A percentile compares a stretch with the other conserved stretches of the same genome.
These are phyloP conservation scores for Eledona agricola DNA, from an alignment of 2,888 invertebrate species.

Conservation along the genomic window DNA sequence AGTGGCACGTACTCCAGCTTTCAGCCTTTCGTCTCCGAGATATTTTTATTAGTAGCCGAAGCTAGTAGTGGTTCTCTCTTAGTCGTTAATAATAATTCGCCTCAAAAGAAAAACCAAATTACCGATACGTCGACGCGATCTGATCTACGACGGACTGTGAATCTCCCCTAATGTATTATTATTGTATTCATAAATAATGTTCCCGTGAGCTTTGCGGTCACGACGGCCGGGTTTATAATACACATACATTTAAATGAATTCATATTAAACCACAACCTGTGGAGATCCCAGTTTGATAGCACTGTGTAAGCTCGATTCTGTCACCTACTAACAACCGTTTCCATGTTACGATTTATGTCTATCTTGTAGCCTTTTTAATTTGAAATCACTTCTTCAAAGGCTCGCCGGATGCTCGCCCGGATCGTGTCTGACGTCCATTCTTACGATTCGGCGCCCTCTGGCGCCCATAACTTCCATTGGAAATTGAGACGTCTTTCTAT, in stretches of 20 bases:
- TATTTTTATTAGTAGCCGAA: slow-evolving; percentile 46
- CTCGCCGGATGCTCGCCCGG: slow-evolving; percentile 1
- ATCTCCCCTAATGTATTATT: slow-evolving; percentile 32
- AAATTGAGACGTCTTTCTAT: too few species aligned
- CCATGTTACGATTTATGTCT: slow-evolving; percentile 46
- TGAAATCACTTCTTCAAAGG: slow-evolving; percentile 28
- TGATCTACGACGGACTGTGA: slow-evolving; percentile 24
- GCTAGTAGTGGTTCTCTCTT: slow-evolving; percentile 12
- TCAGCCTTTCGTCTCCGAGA: slow-evolving; percentile 40
- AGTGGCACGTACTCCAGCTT: slow-evolving; percentile 42
- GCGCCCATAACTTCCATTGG: slow-evolving; percentile 9
- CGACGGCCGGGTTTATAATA: slow-evolving; percentile 44
- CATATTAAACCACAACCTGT: slow-evolving; percentile 50
- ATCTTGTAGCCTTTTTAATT: slow-evolving; percentile 29
- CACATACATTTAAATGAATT: slow-evolving; percentile 51
- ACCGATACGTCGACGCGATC: slow-evolving; percentile 24
- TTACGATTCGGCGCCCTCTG: slow-evolving; percentile 4
- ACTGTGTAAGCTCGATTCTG: slow-evolving; percentile 49
- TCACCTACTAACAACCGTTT: slow-evolving; percentile 51
- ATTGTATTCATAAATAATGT: slow-evolving; percentile 37
- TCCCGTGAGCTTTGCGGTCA: slow-evolving; percentile 47
- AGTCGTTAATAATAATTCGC: slow-evolving; percentile 12
- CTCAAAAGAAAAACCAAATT: slow-evolving; percentile 17
- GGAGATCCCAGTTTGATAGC: slow-evolving; percentile 50
- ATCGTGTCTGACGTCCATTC: slow-evolving; percentile 8